These are phyloP conservation scores for Anarsia innoxiella DNA, from an alignment of 2,888 invertebrate species.

Conservation along the genomic window DNA sequence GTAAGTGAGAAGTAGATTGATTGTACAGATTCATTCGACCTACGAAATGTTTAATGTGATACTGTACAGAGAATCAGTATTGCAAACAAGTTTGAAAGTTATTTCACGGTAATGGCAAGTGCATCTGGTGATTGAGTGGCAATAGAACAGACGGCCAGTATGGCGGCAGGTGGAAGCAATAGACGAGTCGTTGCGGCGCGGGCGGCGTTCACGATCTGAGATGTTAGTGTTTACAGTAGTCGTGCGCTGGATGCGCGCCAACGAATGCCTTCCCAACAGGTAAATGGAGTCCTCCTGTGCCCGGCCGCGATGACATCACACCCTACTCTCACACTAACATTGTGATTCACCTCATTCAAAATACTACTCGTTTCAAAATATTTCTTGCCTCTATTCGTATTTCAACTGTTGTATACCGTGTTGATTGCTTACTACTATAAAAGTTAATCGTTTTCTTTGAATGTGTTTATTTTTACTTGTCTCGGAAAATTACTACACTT, in stretches of 20 bases:
- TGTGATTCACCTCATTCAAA: constrained; percentile 61
- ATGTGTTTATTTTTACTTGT: constrained; percentile 1
- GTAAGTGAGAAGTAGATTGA: no score
- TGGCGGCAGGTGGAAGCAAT: constrained; percentile 22
- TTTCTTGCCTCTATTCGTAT: constrained; percentile 27
- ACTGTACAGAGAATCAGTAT: no score
- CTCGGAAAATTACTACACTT: constrained; percentile 7
- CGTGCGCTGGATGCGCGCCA: constrained; percentile 52
- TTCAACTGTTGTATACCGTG: constrained; percentile 23
- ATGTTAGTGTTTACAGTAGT: constrained; percentile 16
- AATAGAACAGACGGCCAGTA: constrained; percentile 11
- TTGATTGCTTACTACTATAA: constrained; percentile 11
- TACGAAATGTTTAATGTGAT: no score
- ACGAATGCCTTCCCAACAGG: constrained; percentile 61
- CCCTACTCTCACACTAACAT: constrained; percentile 34
- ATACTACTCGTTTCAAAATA: constrained; percentile 35
- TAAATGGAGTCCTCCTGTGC: constrained; percentile 48
- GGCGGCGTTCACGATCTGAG: constrained; percentile 12
- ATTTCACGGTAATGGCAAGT: no score
- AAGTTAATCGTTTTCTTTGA: neutral
- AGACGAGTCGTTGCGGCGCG: constrained; percentile 17
- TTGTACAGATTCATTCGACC: no score
- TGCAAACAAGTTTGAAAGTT: no score
- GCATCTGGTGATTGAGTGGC: no score
- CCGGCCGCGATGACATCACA: constrained; percentile 56